These are phyloP conservation scores for Porites cylindrica DNA, from an alignment of 92 coral and sea anemone genomes.

Conservation along the genomic window DNA sequence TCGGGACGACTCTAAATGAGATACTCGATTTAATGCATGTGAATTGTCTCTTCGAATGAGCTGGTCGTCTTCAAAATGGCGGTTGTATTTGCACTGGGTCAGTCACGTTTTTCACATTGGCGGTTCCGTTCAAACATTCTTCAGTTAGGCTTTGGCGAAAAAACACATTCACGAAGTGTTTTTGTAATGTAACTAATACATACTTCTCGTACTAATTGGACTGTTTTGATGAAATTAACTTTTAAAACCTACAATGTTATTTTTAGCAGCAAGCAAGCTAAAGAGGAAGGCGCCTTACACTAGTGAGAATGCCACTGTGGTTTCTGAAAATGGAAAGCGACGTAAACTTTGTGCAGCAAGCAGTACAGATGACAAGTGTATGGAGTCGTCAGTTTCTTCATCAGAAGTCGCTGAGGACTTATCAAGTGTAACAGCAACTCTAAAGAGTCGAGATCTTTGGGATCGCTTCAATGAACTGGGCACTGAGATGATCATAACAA, in stretches of 20 bases:
- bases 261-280: slow-evolving; percentile 34
- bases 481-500: slow-evolving; percentile 88
- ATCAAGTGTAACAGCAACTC: slow-evolving; percentile 61
- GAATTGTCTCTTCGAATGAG: too few species aligned
- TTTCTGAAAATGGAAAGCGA: slow-evolving; percentile 36
- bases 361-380: not conserved
- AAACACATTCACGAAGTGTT: too few species aligned
- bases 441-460: slow-evolving; percentile 85
- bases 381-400: slow-evolving; percentile 1
- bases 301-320: slow-evolving; percentile 24
- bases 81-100: too few species aligned
- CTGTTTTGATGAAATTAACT: not conserved
- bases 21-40: too few species aligned
- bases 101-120: too few species aligned
- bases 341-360: slow-evolving; percentile 18
- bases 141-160: too few species aligned
- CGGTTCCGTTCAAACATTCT: too few species aligned
- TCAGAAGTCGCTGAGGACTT: slow-evolving; percentile 54
- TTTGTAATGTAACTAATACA: not conserved
- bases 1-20: too few species aligned
- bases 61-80: too few species aligned
- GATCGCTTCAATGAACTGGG: slow-evolving; percentile 87
- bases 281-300: slow-evolving; percentile 43
- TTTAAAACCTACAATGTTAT: not conserved
- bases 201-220: not conserved